Evolutionary conservation across 2,888 invertebrate genomes (phyloP).

Genomic region (Frankliniella fusca): DNA sequence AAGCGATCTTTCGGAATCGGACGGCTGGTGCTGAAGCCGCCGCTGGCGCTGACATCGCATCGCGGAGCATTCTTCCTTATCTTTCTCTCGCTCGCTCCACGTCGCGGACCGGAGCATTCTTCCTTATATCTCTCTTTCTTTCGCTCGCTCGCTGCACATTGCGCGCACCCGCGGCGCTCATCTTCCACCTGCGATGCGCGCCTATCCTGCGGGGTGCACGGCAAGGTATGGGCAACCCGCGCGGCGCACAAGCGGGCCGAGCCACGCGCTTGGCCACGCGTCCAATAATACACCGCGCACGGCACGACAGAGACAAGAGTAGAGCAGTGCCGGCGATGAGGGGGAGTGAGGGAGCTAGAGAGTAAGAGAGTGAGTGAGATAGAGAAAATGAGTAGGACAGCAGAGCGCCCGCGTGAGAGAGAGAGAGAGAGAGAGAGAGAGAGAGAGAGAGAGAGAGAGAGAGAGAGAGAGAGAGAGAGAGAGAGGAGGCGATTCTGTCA

Average conservation of each 20-base stretch:
- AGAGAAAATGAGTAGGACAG: neutral
- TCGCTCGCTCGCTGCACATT: too few species aligned
- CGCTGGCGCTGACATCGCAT: too few species aligned
- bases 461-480: neutral
- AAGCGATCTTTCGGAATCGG: too few species aligned
- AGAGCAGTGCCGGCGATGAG: too few species aligned
- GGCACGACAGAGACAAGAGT: neutral
- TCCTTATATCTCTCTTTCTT: too few species aligned
- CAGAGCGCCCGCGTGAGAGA: too few species aligned
- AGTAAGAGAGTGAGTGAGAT: neutral
- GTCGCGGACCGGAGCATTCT: too few species aligned
- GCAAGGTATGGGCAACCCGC: neutral
- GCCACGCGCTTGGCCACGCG: neutral
- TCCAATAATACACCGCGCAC: neutral
- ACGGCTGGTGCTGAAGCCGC: too few species aligned
- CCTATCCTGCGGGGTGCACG: neutral
- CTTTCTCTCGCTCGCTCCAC: too few species aligned
- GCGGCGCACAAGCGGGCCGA: too few species aligned
- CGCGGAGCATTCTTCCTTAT: too few species aligned
- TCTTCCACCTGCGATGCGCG: neutral
- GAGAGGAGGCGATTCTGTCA: neutral
- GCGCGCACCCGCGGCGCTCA: neutral
- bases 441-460: slow-evolving; percentile 1
- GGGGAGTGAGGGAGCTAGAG: neutral
- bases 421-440: neutral